Evolutionary conservation across 2,888 invertebrate species (phyloP).

Genomic region (Amiota communis): DNA sequence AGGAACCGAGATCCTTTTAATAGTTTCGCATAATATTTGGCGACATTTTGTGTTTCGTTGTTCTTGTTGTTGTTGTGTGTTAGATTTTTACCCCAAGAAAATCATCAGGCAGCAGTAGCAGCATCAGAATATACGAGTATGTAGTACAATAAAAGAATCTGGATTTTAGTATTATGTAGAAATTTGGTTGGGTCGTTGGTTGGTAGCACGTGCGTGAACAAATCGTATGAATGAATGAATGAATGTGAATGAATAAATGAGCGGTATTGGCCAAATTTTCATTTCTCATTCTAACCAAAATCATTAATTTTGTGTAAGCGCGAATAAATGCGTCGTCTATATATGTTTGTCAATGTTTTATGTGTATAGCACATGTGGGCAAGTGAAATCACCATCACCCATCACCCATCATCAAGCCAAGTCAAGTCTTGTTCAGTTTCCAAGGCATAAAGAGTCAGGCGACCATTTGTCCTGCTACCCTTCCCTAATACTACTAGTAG

Average conservation of each 20-base stretch:
- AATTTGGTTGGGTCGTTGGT: background rate
- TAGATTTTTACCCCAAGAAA: too few species aligned
- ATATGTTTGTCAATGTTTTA: background rate
- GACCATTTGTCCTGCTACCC: too few species aligned
- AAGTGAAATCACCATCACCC: background rate
- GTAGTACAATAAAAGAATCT: too few species aligned
- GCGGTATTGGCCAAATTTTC: background rate
- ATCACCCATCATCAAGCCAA: background rate
- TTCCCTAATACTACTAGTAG: too few species aligned
- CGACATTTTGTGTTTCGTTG: background rate
- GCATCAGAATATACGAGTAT: background rate
- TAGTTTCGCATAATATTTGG: constrained; percentile 4
- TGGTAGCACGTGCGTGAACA: background rate
- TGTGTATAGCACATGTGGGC: background rate
- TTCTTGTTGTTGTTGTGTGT: too few species aligned
- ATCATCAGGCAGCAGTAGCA: background rate
- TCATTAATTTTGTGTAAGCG: background rate
- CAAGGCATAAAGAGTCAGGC: too few species aligned
- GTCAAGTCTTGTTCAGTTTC: too few species aligned
- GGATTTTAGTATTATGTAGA: background rate
- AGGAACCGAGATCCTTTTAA: background rate
- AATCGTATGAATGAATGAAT: too few species aligned
- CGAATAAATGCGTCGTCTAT: background rate
- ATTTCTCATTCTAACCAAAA: background rate
- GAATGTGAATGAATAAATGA: background rate